A percentile compares a stretch with the other conserved stretches of the same genome.
Evolutionary conservation across 2,797 vertebrate genomes (phyloP).

Genomic region (Nasua narica): DNA sequence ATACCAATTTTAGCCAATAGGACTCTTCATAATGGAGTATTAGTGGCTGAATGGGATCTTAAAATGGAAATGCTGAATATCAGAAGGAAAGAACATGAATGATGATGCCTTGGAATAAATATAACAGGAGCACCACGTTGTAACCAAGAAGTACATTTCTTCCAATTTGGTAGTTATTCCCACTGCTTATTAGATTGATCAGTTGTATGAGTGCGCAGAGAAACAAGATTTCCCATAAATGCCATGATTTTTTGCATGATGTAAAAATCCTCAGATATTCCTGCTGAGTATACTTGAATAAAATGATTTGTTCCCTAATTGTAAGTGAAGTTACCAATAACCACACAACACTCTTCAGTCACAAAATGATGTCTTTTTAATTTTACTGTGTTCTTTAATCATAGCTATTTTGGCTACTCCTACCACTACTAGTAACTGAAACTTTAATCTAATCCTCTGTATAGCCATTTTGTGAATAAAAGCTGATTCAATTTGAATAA

Average conservation of each 20-base stretch:
- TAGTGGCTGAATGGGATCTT: conserved; percentile 60
- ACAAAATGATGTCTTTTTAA: conserved; percentile 11
- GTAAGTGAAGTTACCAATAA: not conserved
- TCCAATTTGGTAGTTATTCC: not conserved
- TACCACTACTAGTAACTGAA: not conserved
- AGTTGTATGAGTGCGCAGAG: not conserved
- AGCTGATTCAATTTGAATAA: conserved; percentile 54
- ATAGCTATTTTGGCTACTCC: not conserved
- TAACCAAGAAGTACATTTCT: not conserved
- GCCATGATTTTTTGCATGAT: not conserved
- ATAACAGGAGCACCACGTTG: not conserved
- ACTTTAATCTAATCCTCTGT: not conserved
- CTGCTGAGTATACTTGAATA: not conserved
- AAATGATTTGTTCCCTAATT: not conserved
- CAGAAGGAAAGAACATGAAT: conserved; percentile 48
- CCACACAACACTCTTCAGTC: not conserved
- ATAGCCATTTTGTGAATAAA: conserved; percentile 46
- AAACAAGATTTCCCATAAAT: not conserved
- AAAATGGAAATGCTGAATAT: conserved; percentile 68
- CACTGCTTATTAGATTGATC: not conserved
- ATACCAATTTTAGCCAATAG: conserved; percentile 58
- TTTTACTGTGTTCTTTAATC: not conserved
- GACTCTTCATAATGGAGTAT: conserved; percentile 46
- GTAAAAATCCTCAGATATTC: not conserved
- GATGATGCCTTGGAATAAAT: conserved; percentile 21